A percentile compares a stretch with the other conserved stretches of the same genome.
Conservation (phyloP, 2,888 invertebrate species). For the Nemapogon koenigi region DNA sequence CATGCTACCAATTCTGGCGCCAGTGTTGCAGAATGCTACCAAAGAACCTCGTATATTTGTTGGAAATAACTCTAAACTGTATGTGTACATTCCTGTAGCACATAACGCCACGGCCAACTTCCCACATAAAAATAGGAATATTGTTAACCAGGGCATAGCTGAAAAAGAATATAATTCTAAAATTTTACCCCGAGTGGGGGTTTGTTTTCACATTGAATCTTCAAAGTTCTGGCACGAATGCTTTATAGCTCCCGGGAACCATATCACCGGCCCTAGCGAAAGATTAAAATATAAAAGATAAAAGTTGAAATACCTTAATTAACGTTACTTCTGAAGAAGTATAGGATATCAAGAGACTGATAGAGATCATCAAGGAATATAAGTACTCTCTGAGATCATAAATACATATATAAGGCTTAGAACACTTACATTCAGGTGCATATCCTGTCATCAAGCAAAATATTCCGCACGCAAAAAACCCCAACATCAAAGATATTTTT, state of each 20-base stretch:
- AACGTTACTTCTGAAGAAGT: no score
- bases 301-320: no score
- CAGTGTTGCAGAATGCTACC: slow-evolving; percentile 37
- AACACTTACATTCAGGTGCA: slow-evolving; percentile 35
- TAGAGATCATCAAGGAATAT: no score
- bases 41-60: slow-evolving; percentile 44
- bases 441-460: slow-evolving; percentile 36
- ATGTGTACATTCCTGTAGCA: slow-evolving; percentile 43
- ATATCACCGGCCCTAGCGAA: no score
- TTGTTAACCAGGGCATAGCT: slow-evolving; percentile 39
- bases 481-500: slow-evolving; percentile 33
- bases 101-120: slow-evolving; percentile 41
- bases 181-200: no score
- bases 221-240: no score
- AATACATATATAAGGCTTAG: slow-evolving; percentile 1
- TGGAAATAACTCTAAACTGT: slow-evolving; percentile 42
- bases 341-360: no score
- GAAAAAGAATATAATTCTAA: slow-evolving; percentile 19
- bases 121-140: slow-evolving; percentile 33
- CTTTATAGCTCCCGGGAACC: no score
- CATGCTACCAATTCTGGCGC: slow-evolving; percentile 43
- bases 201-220: no score
- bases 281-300: no score
- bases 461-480: slow-evolving; percentile 31
- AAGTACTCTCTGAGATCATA: no score